These are phyloP conservation scores for Arge pagana DNA, from an alignment of 2,888 invertebrate species.

Conservation along the genomic window DNA sequence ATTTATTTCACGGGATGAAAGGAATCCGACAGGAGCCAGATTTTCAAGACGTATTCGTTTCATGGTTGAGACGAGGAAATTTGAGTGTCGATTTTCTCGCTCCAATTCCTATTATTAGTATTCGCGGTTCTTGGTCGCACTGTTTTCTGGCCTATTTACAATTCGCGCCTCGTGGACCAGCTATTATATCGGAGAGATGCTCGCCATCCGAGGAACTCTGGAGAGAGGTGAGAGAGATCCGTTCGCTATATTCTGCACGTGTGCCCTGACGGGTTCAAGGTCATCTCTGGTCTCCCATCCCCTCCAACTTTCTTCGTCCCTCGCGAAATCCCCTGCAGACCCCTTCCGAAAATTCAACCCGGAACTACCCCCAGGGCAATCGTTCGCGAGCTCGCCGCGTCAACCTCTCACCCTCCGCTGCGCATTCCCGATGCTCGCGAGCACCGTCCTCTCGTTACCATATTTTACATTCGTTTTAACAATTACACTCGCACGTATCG, in stretches of 20 bases:
- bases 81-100: too few species aligned
- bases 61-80: too few species aligned
- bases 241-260: slow-evolving; percentile 19
- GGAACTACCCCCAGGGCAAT: slow-evolving; percentile 22
- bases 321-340: slow-evolving; percentile 7
- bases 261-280: slow-evolving; percentile 21
- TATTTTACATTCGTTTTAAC: neutral
- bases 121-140: too few species aligned
- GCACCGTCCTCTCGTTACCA: neutral
- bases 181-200: too few species aligned
- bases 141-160: too few species aligned
- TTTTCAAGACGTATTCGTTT: too few species aligned
- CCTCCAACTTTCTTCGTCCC: neutral
- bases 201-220: too few species aligned
- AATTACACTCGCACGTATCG: too few species aligned
- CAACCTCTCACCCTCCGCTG: neutral
- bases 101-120: too few species aligned
- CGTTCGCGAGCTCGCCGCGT: slow-evolving; percentile 9
- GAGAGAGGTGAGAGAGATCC: neutral
- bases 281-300: slow-evolving; percentile 2
- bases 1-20: too few species aligned
- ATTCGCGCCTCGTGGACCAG: too few species aligned
- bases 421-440: neutral
- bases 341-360: slow-evolving; percentile 15
- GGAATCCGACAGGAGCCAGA: too few species aligned